phyloP scores from a whole-genome alignment of 2,888 invertebrate genomes.

The Atherix ibis region DNA sequence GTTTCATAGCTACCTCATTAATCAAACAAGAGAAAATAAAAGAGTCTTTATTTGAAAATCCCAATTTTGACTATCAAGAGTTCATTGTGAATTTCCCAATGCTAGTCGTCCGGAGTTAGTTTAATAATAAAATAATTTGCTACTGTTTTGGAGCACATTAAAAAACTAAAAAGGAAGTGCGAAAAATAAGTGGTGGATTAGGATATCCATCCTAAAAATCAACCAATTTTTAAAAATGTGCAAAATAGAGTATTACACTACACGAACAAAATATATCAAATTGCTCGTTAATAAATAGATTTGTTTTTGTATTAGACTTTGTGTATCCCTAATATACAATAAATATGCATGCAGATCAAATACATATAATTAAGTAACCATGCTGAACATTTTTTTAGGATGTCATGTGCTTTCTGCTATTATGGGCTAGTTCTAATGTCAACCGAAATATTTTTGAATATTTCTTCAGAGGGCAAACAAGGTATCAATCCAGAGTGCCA shows the following conservation, averaged over 20 bases:
- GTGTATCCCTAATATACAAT: not conserved
- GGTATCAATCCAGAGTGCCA: slow-evolving; percentile 41
- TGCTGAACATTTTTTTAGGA: slow-evolving; percentile 38
- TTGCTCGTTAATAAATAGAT: not conserved
- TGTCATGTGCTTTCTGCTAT: slow-evolving; percentile 87
- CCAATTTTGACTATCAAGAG: too few species aligned
- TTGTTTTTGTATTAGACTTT: too few species aligned
- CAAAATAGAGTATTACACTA: too few species aligned
- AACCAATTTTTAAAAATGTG: not conserved
- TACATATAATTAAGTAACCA: not conserved
- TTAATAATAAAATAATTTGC: too few species aligned
- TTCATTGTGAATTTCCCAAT: too few species aligned
- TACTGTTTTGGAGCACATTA: too few species aligned
- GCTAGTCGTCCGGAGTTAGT: too few species aligned
- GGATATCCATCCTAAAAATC: too few species aligned
- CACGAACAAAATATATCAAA: not conserved
- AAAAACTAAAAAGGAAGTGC: too few species aligned
- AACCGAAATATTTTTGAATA: slow-evolving; percentile 58
- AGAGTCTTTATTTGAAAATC: not conserved
- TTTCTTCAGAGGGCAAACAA: slow-evolving; percentile 15
- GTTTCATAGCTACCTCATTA: not conserved
- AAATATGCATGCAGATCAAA: not conserved
- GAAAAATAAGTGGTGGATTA: too few species aligned
- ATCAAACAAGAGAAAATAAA: slow-evolving; percentile 1
- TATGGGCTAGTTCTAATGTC: slow-evolving; percentile 91